Conservation (phyloP, 1,140 invertebrate genomes). For the Antheraea mylitta region DNA sequence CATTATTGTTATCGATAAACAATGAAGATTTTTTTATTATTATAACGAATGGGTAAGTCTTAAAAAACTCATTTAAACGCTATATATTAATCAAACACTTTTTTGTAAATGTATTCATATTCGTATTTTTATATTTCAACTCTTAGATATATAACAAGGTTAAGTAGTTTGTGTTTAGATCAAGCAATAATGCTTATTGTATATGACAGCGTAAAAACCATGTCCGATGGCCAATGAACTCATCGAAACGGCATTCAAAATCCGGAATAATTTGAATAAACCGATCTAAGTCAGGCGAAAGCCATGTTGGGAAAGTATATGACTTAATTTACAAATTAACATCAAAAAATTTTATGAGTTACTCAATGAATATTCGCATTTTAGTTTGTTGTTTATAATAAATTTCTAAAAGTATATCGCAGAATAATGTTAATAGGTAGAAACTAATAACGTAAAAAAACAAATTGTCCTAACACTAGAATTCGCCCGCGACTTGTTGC, state of each 20-base stretch:
- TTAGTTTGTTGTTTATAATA: neutral
- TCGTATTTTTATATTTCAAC: too few relatives aligned
- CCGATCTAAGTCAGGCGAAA: neutral
- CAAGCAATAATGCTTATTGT: neutral
- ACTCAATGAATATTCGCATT: neutral
- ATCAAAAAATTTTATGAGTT: neutral
- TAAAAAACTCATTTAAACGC: too few relatives aligned
- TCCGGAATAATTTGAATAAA: constrained; percentile 1
- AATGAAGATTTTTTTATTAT: too few relatives aligned
- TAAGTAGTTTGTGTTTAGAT: neutral
- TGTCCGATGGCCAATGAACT: neutral
- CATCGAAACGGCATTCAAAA: neutral
- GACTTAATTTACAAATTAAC: neutral
- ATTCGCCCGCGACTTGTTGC: too few relatives aligned
- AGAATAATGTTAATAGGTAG: too few relatives aligned
- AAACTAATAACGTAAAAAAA: too few relatives aligned
- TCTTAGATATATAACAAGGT: neutral
- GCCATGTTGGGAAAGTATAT: neutral
- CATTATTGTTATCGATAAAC: too few relatives aligned
- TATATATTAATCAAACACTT: too few relatives aligned
- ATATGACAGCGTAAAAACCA: neutral
- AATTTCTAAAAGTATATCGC: too few relatives aligned
- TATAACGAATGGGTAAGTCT: too few relatives aligned
- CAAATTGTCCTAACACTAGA: too few relatives aligned
- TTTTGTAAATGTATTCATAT: too few relatives aligned